These are phyloP conservation scores for Pachymerium ferrugineum DNA, from an alignment of 2,888 invertebrate genomes.

Conservation along the genomic window DNA sequence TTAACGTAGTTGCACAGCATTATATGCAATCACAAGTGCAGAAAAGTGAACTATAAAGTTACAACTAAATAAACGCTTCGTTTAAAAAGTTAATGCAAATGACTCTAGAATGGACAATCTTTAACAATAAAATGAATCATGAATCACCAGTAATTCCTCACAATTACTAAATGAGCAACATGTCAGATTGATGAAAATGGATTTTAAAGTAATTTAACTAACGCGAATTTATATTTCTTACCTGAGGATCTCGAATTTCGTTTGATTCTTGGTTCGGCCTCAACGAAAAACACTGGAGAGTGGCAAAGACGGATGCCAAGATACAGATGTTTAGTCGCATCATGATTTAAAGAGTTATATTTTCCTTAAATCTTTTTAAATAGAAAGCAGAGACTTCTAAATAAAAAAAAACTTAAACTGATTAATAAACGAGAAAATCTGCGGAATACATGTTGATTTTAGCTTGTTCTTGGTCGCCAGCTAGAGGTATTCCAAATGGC, in stretches of 20 bases:
- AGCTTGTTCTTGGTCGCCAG: not conserved
- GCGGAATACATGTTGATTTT: not conserved
- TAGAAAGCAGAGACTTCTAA: too few species aligned
- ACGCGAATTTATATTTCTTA: not conserved
- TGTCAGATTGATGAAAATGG: too few species aligned
- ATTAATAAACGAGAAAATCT: not conserved
- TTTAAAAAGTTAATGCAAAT: too few species aligned
- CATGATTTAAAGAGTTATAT: not conserved
- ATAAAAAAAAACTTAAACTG: not conserved
- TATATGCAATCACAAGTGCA: too few species aligned
- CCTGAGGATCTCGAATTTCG: slow-evolving; percentile 9
- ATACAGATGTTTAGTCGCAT: not conserved
- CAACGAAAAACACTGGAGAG: not conserved
- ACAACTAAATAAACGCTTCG: too few species aligned
- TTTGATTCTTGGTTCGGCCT: not conserved
- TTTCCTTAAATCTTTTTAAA: not conserved
- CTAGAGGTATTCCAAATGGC: slow-evolving; percentile 7
- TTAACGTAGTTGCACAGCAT: too few species aligned
- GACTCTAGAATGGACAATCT: too few species aligned
- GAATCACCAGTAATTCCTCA: too few species aligned
- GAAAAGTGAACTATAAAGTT: too few species aligned
- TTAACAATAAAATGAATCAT: too few species aligned
- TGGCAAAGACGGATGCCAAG: not conserved
- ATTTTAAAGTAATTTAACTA: not conserved
- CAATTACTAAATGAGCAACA: too few species aligned